A percentile compares a stretch with the other conserved stretches of the same genome.
Conservation (phyloP, 2,888 invertebrate genomes). For the Hypsopygia costalis region DNA sequence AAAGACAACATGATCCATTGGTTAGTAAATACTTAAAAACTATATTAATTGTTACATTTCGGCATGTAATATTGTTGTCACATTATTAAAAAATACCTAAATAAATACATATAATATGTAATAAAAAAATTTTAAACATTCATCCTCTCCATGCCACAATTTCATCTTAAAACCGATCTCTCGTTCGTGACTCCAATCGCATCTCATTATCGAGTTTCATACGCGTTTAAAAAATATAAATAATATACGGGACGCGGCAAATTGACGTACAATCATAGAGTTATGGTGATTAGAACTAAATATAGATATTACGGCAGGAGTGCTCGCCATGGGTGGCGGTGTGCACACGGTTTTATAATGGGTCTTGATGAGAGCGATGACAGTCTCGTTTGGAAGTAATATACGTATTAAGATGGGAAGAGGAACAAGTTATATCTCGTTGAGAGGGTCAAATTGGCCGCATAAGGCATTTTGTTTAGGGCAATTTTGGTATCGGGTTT, state of each 20-base stretch:
- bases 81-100: too few species aligned
- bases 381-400: slow-evolving; percentile 13
- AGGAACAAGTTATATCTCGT: neutral
- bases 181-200: slow-evolving; percentile 58
- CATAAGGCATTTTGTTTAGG: too few species aligned
- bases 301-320: slow-evolving; percentile 63
- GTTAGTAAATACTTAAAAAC: too few species aligned
- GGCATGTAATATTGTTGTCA: too few species aligned
- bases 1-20: too few species aligned
- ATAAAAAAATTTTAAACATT: too few species aligned
- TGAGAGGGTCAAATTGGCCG: neutral
- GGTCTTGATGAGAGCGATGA: slow-evolving; percentile 13
- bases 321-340: slow-evolving; percentile 21
- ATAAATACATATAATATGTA: too few species aligned
- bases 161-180: slow-evolving; percentile 30
- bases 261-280: slow-evolving; percentile 73
- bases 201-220: slow-evolving; percentile 73
- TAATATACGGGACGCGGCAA: slow-evolving; percentile 61
- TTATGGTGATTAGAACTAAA: slow-evolving; percentile 64
- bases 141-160: slow-evolving; percentile 35
- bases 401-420: neutral
- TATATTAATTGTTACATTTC: too few species aligned
- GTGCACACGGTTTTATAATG: slow-evolving; percentile 8
- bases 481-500: too few species aligned
- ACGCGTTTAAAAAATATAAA: slow-evolving; percentile 75